Base-by-base conservation (phyloP, 2,113 vertebrate species). In the Stegostoma tigrinum region DNA sequence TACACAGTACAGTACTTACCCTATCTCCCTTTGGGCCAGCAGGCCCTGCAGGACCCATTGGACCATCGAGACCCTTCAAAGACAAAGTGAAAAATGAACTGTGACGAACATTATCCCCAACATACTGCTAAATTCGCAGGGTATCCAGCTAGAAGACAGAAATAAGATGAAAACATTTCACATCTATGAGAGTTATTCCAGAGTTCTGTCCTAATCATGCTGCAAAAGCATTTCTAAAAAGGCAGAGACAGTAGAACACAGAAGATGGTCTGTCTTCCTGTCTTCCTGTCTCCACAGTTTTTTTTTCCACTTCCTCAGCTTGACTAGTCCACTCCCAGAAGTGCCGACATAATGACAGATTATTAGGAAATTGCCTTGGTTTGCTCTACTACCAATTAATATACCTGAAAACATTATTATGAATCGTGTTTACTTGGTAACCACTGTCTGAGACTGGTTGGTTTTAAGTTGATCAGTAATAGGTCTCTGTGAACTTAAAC, bases 11-110 rank as follows among this genome's bases (percentile, higher is more conserved):
- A 61, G 45, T 0, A 98, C 99, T 98, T 98, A 99, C 99, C 97
- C 98, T 98, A 97, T 99, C 99, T 96, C 99, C 99, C 97, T 99
- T 99, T 12, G 99, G 99, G 96, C 99, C 99, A 96, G 99, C 99
- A 87, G 98, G 99, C 96, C 99, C 99, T 52, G 98, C 97, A 94
- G 98, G 98, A 97, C 99, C 99, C 34, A 97, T 5, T 93, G 99
- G 98, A 78, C 99, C 99, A 96, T 99, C 99, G 96, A 97, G 96
- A 96, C 99, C 99, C 99, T 99, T 70, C 96, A 95, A 97, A 48
- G 97, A 61, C 78, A 2, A 78, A 96, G 34, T 91, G 17, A 67
- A 48, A 85, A 90, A 64, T 87, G 55, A 95, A 72, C 66, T 68
- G 68, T 90, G 85, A n/a, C 72, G n/a, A 83, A 95, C 1, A 34